phyloP scores from a whole-genome alignment of 2,797 vertebrate species.

The Scyliorhinus canicula region DNA sequence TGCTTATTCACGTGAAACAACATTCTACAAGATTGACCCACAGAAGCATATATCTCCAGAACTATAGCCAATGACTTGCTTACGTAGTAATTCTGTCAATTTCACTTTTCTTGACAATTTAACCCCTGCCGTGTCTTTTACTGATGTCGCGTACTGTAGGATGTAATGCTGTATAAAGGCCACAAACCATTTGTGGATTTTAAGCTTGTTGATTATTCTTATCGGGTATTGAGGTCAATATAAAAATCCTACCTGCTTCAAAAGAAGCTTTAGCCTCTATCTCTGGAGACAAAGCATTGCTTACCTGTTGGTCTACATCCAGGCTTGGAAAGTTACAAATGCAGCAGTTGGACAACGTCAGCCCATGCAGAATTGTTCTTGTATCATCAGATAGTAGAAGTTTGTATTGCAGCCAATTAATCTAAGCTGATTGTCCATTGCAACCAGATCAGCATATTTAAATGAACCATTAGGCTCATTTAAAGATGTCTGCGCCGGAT shows the following conservation, averaged over 20 bases:
- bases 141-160: background rate
- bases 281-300: background rate
- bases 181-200: background rate
- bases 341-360: background rate
- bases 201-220: background rate
- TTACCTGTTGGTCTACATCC: background rate
- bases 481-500: too few relatives aligned
- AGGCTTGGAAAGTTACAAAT: background rate
- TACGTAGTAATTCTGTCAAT: too few relatives aligned
- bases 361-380: background rate
- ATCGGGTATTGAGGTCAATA: background rate
- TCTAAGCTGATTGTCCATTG: background rate
- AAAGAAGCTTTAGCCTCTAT: background rate
- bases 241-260: background rate
- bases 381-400: background rate
- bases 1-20: background rate
- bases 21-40: background rate
- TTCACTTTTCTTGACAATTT: background rate
- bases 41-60: background rate
- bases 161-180: background rate
- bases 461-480: too few relatives aligned
- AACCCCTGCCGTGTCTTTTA: background rate
- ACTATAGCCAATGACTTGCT: background rate
- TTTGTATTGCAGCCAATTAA: background rate
- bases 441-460: too few relatives aligned